These are phyloP conservation scores for Thaumetopoea pityocampa DNA, from an alignment of 1,140 invertebrate species.

Conservation along the genomic window DNA sequence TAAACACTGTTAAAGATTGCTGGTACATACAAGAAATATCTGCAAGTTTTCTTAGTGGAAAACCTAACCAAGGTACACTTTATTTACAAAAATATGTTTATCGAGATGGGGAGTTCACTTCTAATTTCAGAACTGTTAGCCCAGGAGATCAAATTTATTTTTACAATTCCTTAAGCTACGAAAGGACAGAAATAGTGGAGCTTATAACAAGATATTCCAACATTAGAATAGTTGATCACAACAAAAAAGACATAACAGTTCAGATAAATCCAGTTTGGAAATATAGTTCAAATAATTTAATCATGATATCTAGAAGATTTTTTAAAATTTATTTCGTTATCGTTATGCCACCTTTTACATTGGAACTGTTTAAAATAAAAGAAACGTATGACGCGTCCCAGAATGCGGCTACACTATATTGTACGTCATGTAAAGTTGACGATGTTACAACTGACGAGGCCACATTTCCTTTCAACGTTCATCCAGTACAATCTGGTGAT, in stretches of 20 bases:
- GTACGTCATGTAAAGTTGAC: constrained; percentile 75
- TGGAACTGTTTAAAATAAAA: constrained; percentile 79
- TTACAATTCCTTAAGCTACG: constrained; percentile 85
- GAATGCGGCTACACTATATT: constrained; percentile 79
- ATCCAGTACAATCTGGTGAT: constrained; percentile 79
- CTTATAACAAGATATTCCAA: constrained; percentile 80
- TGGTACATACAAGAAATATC: constrained; percentile 58
- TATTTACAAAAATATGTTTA: constrained; percentile 85
- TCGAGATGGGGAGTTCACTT: constrained; percentile 81
- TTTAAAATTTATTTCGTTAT: constrained; percentile 85
- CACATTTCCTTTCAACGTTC: constrained; percentile 73
- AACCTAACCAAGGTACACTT: constrained; percentile 77
- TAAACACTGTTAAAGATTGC: constrained; percentile 46
- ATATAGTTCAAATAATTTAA: constrained; percentile 41
- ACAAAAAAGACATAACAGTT: constrained; percentile 76
- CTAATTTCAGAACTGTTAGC: constrained; percentile 70
- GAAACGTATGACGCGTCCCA: constrained; percentile 50
- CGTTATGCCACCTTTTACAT: constrained; percentile 81
- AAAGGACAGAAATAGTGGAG: constrained; percentile 82
- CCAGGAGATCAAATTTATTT: constrained; percentile 79
- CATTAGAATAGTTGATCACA: constrained; percentile 81
- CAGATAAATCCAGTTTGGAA: constrained; percentile 89
- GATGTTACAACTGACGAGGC: constrained; percentile 29
- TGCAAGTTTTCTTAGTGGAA: constrained; percentile 47
- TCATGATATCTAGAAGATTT: constrained; percentile 77